These are phyloP conservation scores for Myxocyprinus asiaticus DNA, from an alignment of 2,113 vertebrate species.

Conservation along the genomic window DNA sequence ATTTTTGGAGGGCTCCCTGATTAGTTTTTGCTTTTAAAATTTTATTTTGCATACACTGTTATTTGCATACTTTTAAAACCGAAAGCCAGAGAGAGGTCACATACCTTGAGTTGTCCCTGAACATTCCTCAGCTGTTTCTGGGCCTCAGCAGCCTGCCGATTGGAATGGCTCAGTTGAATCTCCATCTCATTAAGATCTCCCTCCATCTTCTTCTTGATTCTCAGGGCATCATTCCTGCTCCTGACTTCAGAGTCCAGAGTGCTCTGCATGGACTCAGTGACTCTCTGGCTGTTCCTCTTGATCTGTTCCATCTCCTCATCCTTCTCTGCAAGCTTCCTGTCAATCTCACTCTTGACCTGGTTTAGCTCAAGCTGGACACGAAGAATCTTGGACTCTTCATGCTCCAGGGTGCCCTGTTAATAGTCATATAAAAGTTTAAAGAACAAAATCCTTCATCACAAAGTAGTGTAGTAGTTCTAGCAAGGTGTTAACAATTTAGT, in stretches of 20 bases:
- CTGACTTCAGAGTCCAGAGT: constrained; percentile 74
- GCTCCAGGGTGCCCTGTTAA: constrained; percentile 69
- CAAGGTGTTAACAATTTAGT: too few species aligned
- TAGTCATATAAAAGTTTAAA: too few species aligned
- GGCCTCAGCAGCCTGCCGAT: constrained; percentile 65
- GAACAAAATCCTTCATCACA: constrained; percentile 5
- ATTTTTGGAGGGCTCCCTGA: too few species aligned
- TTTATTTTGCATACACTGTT: constrained; percentile 46
- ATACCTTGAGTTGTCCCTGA: constrained; percentile 68
- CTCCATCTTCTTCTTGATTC: constrained; percentile 81
- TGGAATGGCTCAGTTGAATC: constrained; percentile 67
- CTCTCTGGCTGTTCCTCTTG: constrained; percentile 76
- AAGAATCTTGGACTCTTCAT: constrained; percentile 80
- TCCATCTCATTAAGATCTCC: constrained; percentile 67
- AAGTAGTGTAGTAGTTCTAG: too few species aligned
- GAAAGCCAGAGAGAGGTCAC: too few species aligned
- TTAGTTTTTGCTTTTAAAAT: constrained; percentile 63
- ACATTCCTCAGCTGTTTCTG: constrained; percentile 71
- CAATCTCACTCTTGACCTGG: constrained; percentile 79
- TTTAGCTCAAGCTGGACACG: constrained; percentile 75
- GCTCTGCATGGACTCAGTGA: constrained; percentile 74
- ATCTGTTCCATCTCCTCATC: constrained; percentile 80
- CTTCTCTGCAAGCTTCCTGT: constrained; percentile 75
- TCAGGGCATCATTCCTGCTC: constrained; percentile 72
- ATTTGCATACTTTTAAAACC: too few species aligned